A percentile compares a stretch with the other conserved stretches of the same genome.
phyloP scores from a whole-genome alignment of 1,140 invertebrate species.

The Manduca sexta region DNA sequence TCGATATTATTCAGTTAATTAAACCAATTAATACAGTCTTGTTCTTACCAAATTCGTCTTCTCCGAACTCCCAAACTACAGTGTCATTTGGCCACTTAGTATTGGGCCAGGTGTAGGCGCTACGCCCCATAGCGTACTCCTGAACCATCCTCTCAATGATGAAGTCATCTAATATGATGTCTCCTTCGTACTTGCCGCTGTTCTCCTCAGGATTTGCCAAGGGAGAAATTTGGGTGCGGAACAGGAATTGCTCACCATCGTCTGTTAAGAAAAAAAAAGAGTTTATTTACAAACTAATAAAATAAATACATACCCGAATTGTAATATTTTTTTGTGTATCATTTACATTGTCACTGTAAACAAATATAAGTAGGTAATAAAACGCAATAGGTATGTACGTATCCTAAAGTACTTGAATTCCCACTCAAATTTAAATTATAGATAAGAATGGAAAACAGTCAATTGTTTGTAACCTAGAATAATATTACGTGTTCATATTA shows the following conservation, averaged over 20 bases:
- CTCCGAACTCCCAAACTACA: conserved; percentile 50
- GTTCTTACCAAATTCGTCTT: conserved; percentile 44
- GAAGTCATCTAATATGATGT: conserved; percentile 62
- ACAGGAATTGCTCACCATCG: conserved; percentile 27
- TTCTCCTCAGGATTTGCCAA: conserved; percentile 47
- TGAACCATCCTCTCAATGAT: conserved; percentile 48
- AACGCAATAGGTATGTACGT: too few species aligned
- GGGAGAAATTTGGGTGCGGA: conserved; percentile 18
- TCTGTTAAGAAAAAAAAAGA: conserved; percentile 10
- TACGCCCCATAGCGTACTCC: conserved; percentile 42
- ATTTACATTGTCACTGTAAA: too few species aligned
- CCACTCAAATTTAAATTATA: too few species aligned
- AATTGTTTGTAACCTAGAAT: too few species aligned
- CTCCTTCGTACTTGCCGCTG: conserved; percentile 69
- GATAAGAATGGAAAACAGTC: too few species aligned
- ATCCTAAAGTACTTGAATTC: too few species aligned
- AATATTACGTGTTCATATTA: too few species aligned
- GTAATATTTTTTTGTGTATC: too few species aligned
- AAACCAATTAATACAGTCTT: neutral
- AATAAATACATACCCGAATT: neutral
- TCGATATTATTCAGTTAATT: too few species aligned
- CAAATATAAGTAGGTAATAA: too few species aligned
- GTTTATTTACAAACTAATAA: neutral
- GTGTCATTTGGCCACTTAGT: conserved; percentile 52
- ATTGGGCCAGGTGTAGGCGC: conserved; percentile 42